A percentile compares a stretch with the other conserved stretches of the same genome.
Conservation (phyloP, 1,140 invertebrate species). For the Brachionus angularis region DNA sequence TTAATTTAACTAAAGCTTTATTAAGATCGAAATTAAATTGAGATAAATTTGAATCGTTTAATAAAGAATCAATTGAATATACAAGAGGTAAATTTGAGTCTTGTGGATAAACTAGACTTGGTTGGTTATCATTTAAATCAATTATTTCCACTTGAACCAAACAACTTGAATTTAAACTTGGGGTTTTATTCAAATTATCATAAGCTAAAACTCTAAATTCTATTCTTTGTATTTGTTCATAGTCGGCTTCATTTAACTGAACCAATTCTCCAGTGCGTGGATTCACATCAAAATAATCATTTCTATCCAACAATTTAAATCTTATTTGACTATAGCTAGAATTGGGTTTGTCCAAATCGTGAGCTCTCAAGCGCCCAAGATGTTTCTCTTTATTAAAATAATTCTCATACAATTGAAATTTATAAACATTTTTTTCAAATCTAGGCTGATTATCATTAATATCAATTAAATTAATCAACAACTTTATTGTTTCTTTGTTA, state of each 20-base stretch:
- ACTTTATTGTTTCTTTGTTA: neutral
- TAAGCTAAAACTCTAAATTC: slow-evolving; percentile 11
- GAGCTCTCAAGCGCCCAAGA: neutral
- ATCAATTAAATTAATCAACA: slow-evolving; percentile 25
- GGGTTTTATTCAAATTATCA: slow-evolving; percentile 40
- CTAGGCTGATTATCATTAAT: slow-evolving; percentile 35
- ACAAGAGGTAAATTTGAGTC: neutral
- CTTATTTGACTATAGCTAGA: neutral
- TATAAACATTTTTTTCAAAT: slow-evolving; percentile 30
- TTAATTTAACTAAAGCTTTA: neutral
- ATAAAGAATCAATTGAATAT: neutral
- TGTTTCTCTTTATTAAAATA: neutral
- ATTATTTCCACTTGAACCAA: slow-evolving; percentile 15
- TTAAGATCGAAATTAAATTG: neutral
- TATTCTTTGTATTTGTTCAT: neutral
- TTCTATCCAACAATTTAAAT: slow-evolving; percentile 1
- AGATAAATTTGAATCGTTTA: neutral
- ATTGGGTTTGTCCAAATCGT: slow-evolving; percentile 9
- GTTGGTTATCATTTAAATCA: slow-evolving; percentile 26
- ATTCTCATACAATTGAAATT: slow-evolving; percentile 39
- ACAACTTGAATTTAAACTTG: slow-evolving; percentile 40
- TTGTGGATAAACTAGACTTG: neutral
- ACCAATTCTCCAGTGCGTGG: slow-evolving; percentile 7
- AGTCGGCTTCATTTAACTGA: slow-evolving; percentile 27
- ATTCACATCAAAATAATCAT: slow-evolving; percentile 31